These are phyloP conservation scores for Slavum lentiscoides DNA, from an alignment of 2,888 invertebrate genomes.

Conservation along the genomic window DNA sequence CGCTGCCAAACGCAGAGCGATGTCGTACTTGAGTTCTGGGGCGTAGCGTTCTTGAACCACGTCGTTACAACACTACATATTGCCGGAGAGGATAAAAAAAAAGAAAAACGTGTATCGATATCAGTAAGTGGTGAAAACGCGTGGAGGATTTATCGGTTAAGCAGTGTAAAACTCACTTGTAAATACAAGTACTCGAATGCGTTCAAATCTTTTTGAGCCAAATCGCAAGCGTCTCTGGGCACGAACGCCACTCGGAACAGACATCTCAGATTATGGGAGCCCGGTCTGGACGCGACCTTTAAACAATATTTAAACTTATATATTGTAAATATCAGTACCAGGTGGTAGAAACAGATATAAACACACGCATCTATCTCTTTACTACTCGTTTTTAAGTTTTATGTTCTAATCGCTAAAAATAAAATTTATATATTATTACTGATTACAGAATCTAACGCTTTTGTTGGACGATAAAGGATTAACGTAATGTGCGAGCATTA, in stretches of 20 bases:
- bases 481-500: too few species aligned
- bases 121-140: neutral
- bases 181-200: slow-evolving; percentile 87
- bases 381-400: too few species aligned
- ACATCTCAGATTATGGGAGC: slow-evolving; percentile 86
- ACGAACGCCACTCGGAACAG: slow-evolving; percentile 88
- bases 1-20: slow-evolving; percentile 82
- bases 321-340: too few species aligned
- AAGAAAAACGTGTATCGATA: slow-evolving; percentile 8
- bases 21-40: slow-evolving; percentile 85
- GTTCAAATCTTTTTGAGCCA: slow-evolving; percentile 80
- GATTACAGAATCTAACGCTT: too few species aligned
- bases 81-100: slow-evolving; percentile 56
- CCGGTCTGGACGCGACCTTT: slow-evolving; percentile 87
- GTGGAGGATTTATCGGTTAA: too few species aligned
- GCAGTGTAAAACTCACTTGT: slow-evolving; percentile 63
- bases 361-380: too few species aligned
- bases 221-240: slow-evolving; percentile 80
- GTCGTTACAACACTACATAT: slow-evolving; percentile 79
- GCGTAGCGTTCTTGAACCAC: slow-evolving; percentile 89
- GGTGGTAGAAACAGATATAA: too few species aligned
- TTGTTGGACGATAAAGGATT: too few species aligned
- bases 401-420: too few species aligned
- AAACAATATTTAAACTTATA: slow-evolving; percentile 36
- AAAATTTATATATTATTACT: too few species aligned